phyloP scores from a whole-genome alignment of 2,888 invertebrate species.

The Hyles lineata region DNA sequence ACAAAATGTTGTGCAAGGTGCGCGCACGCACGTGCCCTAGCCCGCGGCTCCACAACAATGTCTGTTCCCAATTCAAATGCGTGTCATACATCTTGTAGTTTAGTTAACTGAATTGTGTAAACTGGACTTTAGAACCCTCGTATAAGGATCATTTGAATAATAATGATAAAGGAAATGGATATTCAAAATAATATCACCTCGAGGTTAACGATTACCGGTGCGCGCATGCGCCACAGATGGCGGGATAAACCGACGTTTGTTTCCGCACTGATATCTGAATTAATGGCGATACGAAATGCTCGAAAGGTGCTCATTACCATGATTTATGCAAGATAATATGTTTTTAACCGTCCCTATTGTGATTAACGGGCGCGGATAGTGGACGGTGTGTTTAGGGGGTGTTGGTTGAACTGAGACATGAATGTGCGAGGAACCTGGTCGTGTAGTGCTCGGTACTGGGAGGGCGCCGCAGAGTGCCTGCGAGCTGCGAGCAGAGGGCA shows the following conservation, averaged over 20 bases:
- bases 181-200: slow-evolving; percentile 85
- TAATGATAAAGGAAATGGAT: slow-evolving; percentile 80
- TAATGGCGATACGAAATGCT: slow-evolving; percentile 82
- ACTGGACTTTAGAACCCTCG: slow-evolving; percentile 72
- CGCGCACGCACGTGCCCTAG: slow-evolving; percentile 80
- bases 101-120: slow-evolving; percentile 64
- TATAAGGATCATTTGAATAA: slow-evolving; percentile 77
- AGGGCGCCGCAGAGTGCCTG: background rate
- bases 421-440: slow-evolving; percentile 1
- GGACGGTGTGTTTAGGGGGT: background rate
- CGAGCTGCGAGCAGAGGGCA: slow-evolving; percentile 19
- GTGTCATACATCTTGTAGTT: slow-evolving; percentile 82
- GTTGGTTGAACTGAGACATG: slow-evolving; percentile 9
- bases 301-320: slow-evolving; percentile 84
- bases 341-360: slow-evolving; percentile 70
- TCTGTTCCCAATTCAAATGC: slow-evolving; percentile 80
- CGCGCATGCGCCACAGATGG: slow-evolving; percentile 83
- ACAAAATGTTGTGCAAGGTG: slow-evolving; percentile 78
- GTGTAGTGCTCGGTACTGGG: too few relatives aligned
- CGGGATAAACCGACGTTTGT: slow-evolving; percentile 84
- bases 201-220: slow-evolving; percentile 84
- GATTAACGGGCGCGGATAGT: slow-evolving; percentile 59
- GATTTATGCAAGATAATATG: slow-evolving; percentile 82
- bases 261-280: slow-evolving; percentile 86
- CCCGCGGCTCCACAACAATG: slow-evolving; percentile 74